Evolutionary conservation across 2,888 invertebrate species (phyloP), one percentile per base, ranked within the genome.

Genomic region (Nomada lathburiana): DNA sequence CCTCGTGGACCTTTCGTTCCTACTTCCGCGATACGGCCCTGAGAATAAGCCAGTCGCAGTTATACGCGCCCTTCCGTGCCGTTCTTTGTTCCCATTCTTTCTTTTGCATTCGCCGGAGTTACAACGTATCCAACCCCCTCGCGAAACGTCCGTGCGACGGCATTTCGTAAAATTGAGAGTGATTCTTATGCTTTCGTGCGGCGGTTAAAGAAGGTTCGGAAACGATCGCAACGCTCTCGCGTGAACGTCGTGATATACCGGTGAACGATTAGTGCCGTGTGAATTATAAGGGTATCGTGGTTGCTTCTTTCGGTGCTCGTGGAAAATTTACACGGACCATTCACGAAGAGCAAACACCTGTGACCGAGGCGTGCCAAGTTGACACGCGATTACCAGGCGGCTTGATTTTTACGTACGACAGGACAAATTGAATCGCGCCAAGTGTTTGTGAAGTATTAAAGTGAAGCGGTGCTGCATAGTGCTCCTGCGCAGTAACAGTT

Each of bases 1-100:
- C 89, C 89, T 90, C 92, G 90, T 89, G 92, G 91, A 92, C 90
- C 91, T 83, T 83, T 77, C 81, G 75, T 69, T 75, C 73, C 77
- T 69, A 63, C 80, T 80, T 76, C 57, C 83, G 71, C 81, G 86
- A 85, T 87, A 88, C 87, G 89, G 73, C 80, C 84, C 84, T 84
- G 87, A 78, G 80, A 87, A 86, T 86, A 86, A 86, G 86, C 81
- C 80, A 74, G 80, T 82, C 79, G 80, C 74, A 83, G 88, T 88
- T 86, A 81, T 73, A 83, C 81, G 84, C 86, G 89, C 86, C 86
- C 87, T 86, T 86, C 83, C 80, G 76, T 73, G 73, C 72, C 74
- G 69, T 63, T 65, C 84, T 70, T 81, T 85, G 72, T 80, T 71
- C 79, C 75, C 82, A 78, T 80, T 84, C 76, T 76, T 83, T 75